These are phyloP conservation scores for Harlomillsia oculata DNA, from an alignment of 1,140 invertebrate genomes.

Conservation along the genomic window DNA sequence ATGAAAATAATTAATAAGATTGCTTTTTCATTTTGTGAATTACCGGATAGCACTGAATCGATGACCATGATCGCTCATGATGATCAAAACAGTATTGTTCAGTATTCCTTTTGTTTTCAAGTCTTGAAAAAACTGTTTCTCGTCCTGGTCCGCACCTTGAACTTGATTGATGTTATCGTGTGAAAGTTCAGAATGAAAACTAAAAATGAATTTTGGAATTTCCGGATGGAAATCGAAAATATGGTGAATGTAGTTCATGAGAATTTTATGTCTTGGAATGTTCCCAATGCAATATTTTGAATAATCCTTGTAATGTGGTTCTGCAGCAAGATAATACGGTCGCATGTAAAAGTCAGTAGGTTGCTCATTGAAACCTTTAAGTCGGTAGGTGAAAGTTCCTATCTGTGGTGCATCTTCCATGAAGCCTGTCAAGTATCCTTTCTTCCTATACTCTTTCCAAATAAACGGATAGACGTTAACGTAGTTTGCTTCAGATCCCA, in stretches of 20 bases:
- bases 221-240: constrained; percentile 53
- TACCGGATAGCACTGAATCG: constrained; percentile 45
- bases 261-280: constrained; percentile 61
- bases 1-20: not conserved
- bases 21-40: constrained; percentile 19
- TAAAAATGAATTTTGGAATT: constrained; percentile 70
- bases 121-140: constrained; percentile 50
- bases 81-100: constrained; percentile 67
- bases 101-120: constrained; percentile 48
- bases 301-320: constrained; percentile 39
- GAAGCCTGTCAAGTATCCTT: constrained; percentile 64
- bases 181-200: constrained; percentile 79
- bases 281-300: constrained; percentile 61
- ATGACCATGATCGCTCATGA: constrained; percentile 83
- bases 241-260: constrained; percentile 56
- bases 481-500: constrained; percentile 50
- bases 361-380: constrained; percentile 72
- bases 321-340: constrained; percentile 58
- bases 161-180: constrained; percentile 75
- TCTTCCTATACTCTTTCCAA: constrained; percentile 61
- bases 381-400: constrained; percentile 81
- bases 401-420: constrained; percentile 75
- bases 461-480: constrained; percentile 74
- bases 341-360: constrained; percentile 88
- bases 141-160: constrained; percentile 61